These are phyloP conservation scores for Stenodema calcarata DNA, from an alignment of 2,888 invertebrate genomes.

Conservation along the genomic window DNA sequence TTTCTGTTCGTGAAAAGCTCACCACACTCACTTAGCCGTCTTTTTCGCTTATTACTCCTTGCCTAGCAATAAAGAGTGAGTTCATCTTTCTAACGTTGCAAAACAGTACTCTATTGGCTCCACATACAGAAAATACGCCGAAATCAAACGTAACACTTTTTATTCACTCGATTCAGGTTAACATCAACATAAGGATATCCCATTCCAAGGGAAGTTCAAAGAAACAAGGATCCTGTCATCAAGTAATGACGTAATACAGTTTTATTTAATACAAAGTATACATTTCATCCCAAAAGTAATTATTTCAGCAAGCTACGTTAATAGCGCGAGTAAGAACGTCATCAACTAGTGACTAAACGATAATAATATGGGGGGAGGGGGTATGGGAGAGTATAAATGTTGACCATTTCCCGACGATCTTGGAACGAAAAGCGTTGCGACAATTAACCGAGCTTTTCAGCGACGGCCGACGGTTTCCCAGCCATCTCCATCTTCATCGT, in stretches of 20 bases:
- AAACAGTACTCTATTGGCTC: too few species aligned
- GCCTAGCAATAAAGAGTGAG: too few species aligned
- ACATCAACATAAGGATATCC: too few species aligned
- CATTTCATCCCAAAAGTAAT: neutral
- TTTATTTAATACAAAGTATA: neutral
- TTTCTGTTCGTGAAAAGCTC: too few species aligned
- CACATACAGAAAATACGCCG: too few species aligned
- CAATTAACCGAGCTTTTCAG: neutral
- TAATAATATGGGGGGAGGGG: neutral
- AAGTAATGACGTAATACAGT: neutral
- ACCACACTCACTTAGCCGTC: too few species aligned
- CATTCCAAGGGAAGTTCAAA: too few species aligned
- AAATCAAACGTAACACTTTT: too few species aligned
- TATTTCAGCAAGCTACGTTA: neutral
- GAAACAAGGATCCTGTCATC: too few species aligned
- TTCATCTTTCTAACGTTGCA: too few species aligned
- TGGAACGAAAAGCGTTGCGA: neutral
- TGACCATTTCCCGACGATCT: neutral
- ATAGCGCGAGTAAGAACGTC: neutral
- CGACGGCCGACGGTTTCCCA: conserved; percentile 32
- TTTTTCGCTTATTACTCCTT: too few species aligned
- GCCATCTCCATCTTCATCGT: conserved; percentile 26
- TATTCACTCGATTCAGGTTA: too few species aligned
- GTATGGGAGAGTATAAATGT: neutral
- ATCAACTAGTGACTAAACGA: neutral